Conservation (phyloP, 2,797 vertebrate genomes). For the Pterois miles region DNA sequence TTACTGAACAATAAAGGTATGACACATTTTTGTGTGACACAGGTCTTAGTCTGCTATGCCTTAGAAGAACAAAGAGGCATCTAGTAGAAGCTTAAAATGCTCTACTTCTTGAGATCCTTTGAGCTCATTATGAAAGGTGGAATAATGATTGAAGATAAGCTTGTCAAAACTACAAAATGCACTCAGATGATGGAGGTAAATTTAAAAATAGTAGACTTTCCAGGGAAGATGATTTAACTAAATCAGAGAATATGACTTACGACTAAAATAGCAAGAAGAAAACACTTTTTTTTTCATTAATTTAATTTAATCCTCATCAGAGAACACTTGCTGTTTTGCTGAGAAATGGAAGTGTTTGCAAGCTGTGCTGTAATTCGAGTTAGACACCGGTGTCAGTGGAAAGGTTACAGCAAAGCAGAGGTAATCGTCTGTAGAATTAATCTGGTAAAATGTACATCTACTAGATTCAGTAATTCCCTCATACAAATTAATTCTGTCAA, state of each 20-base stretch:
- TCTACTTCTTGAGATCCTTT: neutral
- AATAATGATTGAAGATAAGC: neutral
- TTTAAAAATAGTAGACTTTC: constrained; percentile 7
- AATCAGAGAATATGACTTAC: neutral
- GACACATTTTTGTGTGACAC: neutral
- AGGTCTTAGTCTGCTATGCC: neutral
- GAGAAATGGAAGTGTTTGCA: neutral
- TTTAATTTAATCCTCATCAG: neutral
- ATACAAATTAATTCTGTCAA: neutral
- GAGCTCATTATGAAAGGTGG: constrained; percentile 2
- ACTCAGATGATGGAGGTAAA: neutral
- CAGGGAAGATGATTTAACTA: neutral
- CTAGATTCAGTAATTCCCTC: neutral
- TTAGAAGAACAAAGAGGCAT: constrained; percentile 23
- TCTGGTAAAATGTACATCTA: neutral
- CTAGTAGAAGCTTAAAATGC: neutral
- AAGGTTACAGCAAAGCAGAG: neutral
- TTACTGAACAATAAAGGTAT: neutral
- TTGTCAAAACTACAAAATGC: neutral
- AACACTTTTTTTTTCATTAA: neutral
- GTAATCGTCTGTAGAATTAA: neutral
- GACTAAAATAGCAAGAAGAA: neutral
- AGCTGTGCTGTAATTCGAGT: neutral
- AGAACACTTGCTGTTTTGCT: neutral
- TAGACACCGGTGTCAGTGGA: neutral